Conservation (phyloP, 2,113 vertebrate species). For the Ictidomys tridecemlineatus region DNA sequence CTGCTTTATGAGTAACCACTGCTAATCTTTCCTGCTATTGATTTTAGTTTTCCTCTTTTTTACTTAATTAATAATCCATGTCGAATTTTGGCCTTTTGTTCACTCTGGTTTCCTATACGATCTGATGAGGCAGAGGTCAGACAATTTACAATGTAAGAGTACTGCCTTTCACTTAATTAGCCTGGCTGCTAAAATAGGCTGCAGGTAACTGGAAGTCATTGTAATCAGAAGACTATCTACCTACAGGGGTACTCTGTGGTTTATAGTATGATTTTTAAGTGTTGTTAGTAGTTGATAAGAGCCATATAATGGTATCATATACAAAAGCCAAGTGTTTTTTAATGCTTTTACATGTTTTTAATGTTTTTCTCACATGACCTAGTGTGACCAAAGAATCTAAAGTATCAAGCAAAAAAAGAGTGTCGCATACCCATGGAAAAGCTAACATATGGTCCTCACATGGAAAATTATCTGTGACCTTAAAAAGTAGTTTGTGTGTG, state of each 20-base stretch:
- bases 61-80: constrained; percentile 56
- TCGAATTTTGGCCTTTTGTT: neutral
- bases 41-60: constrained; percentile 55
- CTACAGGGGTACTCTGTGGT: neutral
- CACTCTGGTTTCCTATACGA: neutral
- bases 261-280: neutral
- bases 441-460: neutral
- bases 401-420: neutral
- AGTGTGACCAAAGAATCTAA: neutral
- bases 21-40: constrained; percentile 77
- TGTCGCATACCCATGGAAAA: neutral
- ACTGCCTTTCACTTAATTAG: neutral
- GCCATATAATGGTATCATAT: neutral
- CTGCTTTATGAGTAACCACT: constrained; percentile 69
- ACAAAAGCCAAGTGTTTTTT: neutral
- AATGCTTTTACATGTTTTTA: neutral
- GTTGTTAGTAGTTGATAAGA: neutral
- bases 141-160: neutral
- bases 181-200: neutral
- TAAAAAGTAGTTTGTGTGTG: neutral
- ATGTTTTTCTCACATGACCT: neutral
- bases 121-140: neutral
- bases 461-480: constrained; percentile 14
- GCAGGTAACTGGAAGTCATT: neutral
- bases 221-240: neutral